Evolutionary conservation across 2,888 invertebrate genomes (phyloP).

Genomic region (Agonopterix heracliana): DNA sequence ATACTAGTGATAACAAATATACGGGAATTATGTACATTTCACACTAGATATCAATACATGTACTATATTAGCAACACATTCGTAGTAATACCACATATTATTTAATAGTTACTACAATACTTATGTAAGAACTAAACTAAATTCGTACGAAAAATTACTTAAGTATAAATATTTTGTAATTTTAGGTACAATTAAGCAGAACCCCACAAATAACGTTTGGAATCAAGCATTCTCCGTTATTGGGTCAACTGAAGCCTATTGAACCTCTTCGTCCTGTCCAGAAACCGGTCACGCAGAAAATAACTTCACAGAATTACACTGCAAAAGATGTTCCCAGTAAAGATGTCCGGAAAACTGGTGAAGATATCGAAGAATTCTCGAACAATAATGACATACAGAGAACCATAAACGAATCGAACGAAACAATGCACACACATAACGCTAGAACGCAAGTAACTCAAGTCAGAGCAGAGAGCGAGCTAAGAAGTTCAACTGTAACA

Average conservation of each 20-base stretch:
- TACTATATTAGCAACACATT: not conserved
- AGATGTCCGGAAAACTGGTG: constrained; percentile 14
- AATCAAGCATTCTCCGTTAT: constrained; percentile 89
- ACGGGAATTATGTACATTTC: no score
- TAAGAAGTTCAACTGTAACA: constrained; percentile 52
- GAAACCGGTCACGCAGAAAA: constrained; percentile 17
- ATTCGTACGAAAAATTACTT: no score
- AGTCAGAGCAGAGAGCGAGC: constrained; percentile 46
- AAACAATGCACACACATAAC: constrained; percentile 25
- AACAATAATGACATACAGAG: constrained; percentile 19
- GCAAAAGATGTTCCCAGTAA: constrained; percentile 6
- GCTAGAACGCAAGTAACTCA: constrained; percentile 50
- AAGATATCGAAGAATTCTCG: constrained; percentile 20
- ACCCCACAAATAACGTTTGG: constrained; percentile 82
- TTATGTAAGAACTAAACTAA: no score
- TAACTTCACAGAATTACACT: constrained; percentile 2
- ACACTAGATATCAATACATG: no score
- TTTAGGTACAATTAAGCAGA: constrained; percentile 54
- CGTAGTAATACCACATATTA: not conserved
- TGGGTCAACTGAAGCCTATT: constrained; percentile 68
- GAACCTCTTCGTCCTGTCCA: constrained; percentile 28
- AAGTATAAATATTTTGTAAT: constrained; percentile 1
- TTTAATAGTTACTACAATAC: no score
- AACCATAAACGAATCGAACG: constrained; percentile 20
- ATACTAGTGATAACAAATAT: no score